Conservation (phyloP, 2,113 vertebrate genomes). For the Lepus europaeus region DNA sequence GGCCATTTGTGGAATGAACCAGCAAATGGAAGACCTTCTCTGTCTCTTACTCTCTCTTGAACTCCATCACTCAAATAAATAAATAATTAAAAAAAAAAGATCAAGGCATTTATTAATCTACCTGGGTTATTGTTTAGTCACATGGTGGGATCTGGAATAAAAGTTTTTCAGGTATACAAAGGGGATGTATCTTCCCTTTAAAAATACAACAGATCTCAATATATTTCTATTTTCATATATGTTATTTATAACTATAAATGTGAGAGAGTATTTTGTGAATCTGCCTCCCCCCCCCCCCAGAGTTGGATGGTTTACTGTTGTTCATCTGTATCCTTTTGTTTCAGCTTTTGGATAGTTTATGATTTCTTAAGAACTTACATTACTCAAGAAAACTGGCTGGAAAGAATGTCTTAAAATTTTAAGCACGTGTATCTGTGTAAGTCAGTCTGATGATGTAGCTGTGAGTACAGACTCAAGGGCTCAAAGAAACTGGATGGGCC, state of each 20-base stretch:
- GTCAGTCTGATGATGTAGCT: neutral
- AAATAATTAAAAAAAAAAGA: no score
- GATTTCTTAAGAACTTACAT: slow-evolving; percentile 13
- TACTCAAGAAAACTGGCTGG: neutral
- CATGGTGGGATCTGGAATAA: neutral
- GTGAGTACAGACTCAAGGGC: neutral
- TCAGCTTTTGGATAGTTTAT: neutral
- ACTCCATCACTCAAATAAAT: no score
- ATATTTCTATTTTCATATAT: neutral
- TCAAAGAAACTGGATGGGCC: neutral
- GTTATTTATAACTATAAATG: neutral
- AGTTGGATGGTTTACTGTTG: neutral
- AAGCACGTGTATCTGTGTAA: neutral
- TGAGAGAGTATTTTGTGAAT: neutral
- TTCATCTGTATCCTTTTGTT: neutral
- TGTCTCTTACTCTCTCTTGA: no score
- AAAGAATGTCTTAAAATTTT: slow-evolving; percentile 24
- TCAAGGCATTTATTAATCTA: neutral
- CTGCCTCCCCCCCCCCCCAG: neutral
- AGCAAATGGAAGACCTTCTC: no score
- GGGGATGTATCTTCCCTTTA: neutral
- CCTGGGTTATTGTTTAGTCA: neutral
- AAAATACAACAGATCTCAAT: neutral
- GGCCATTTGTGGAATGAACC: no score
- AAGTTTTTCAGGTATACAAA: neutral